Base-by-base conservation (phyloP, 2,888 invertebrate genomes). In the Chymomyza procnemis region DNA sequence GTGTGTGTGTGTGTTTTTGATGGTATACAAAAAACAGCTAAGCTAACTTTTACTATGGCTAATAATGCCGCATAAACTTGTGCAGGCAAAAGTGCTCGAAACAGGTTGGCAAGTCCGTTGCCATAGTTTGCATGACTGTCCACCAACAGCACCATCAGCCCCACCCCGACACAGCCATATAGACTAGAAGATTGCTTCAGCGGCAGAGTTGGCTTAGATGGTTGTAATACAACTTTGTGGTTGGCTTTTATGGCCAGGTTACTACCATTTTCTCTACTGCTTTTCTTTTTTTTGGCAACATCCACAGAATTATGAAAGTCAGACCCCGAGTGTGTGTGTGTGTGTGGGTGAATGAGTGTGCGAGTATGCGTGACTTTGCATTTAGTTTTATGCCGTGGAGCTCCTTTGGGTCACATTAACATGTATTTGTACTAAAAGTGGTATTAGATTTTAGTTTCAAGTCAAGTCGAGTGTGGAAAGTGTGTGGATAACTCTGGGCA, bases 381-480 rank as follows among this genome's bases (percentile, higher is more conserved):
- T 75, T 75, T 48, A 69, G 67, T 72, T 75, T 75, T 75, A 75
- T 71, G 71, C 66, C 22, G 65, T 67, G 71, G 46, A 60, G 69
- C 59, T 69, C 80, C 82, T 79, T 69, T 69, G 83, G 87, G 83
- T 75, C 82, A 74, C 85, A 85, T 85, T 87, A 85, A 85, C 85
- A 85, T 85, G 85, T 87, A 85, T 85, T 85, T 85, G 87, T 83
- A 86, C 85, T 85, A 87, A 85, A 85, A 85, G 85, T 87, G 84
- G 85, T 54, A 83, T 85, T 85, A 85, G 85, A 82, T 87, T 85
- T 87, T 83, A 87, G 87, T 83, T 85, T 83, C 78, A 78, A 82
- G 80, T 85, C 81, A 85, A 82, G 80, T 82, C 34, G 12, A 41
- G 34, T 41, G 34, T 41, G 34, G 85, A 71, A 74, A 71, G 55